Conservation (phyloP, 2,797 vertebrate genomes). For the Phrynocephalus vlangalii region DNA sequence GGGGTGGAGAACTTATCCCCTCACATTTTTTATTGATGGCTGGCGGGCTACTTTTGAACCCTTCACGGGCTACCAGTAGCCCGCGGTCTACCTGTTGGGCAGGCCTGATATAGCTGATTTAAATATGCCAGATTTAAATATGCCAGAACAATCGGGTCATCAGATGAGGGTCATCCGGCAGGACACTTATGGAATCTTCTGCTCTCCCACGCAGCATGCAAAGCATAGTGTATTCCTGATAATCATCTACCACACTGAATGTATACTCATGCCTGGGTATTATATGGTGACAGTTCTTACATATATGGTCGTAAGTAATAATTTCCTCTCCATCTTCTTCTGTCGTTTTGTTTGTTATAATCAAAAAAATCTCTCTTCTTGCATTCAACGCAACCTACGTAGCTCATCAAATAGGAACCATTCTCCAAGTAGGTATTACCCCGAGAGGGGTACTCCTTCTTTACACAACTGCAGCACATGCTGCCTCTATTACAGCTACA, state of each 20-base stretch:
- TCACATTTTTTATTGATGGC: no score
- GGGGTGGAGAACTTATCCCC: no score
- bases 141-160: constrained; percentile 87
- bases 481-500: no score
- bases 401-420: constrained; percentile 95
- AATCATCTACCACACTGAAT: constrained; percentile 95
- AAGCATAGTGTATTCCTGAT: constrained; percentile 98
- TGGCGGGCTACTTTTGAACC: no score
- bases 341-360: constrained; percentile 86
- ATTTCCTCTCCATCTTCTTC: constrained; percentile 94
- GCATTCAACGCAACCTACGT: constrained; percentile 84
- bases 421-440: constrained; percentile 93
- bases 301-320: constrained; percentile 92
- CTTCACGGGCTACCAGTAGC: no score
- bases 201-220: constrained; percentile 96
- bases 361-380: constrained; percentile 90
- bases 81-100: no score
- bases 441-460: constrained; percentile 66
- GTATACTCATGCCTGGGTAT: constrained; percentile 95
- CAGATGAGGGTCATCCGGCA: constrained; percentile 95
- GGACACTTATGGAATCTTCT: constrained; percentile 93
- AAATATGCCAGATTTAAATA: not conserved
- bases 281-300: constrained; percentile 95
- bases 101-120: not conserved
- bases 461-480: no score